Conservation (phyloP, 2,888 invertebrate species). For the Meghimatium bilineatum region DNA sequence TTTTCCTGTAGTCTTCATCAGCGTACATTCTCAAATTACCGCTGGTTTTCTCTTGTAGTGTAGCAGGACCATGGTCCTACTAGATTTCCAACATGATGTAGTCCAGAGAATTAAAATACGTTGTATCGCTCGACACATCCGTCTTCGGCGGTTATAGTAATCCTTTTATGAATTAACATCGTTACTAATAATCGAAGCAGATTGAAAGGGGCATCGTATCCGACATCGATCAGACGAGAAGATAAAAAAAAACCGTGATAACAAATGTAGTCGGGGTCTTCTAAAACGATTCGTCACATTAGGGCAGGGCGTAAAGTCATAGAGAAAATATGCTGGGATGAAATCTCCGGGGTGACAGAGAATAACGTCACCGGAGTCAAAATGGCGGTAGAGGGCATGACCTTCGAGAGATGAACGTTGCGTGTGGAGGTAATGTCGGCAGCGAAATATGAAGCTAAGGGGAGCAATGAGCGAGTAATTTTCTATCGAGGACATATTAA, state of each 20-base stretch:
- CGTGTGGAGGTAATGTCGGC: slow-evolving; percentile 48
- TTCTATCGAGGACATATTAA: slow-evolving; percentile 54
- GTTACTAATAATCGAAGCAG: background rate
- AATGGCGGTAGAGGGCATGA: slow-evolving; percentile 51
- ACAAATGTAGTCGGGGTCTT: slow-evolving; percentile 39
- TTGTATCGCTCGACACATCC: too few relatives aligned
- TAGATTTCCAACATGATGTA: too few relatives aligned
- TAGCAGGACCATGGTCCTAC: too few relatives aligned
- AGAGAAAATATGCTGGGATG: slow-evolving; percentile 50
- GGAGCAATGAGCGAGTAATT: slow-evolving; percentile 54
- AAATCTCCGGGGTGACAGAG: slow-evolving; percentile 52
- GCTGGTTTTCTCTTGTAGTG: too few relatives aligned
- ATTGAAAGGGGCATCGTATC: background rate
- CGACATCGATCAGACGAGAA: background rate
- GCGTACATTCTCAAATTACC: too few relatives aligned
- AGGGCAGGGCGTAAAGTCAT: slow-evolving; percentile 37
- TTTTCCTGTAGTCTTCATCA: too few relatives aligned
- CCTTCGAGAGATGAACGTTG: slow-evolving; percentile 52
- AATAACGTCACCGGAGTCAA: slow-evolving; percentile 50
- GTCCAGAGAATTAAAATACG: too few relatives aligned
- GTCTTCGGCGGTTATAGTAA: too few relatives aligned
- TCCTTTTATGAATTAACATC: too few relatives aligned
- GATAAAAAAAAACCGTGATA: background rate
- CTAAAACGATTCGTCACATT: slow-evolving; percentile 33
- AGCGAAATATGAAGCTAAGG: slow-evolving; percentile 52